Conservation (phyloP, 2,113 vertebrate species). For the Butorides virescens region DNA sequence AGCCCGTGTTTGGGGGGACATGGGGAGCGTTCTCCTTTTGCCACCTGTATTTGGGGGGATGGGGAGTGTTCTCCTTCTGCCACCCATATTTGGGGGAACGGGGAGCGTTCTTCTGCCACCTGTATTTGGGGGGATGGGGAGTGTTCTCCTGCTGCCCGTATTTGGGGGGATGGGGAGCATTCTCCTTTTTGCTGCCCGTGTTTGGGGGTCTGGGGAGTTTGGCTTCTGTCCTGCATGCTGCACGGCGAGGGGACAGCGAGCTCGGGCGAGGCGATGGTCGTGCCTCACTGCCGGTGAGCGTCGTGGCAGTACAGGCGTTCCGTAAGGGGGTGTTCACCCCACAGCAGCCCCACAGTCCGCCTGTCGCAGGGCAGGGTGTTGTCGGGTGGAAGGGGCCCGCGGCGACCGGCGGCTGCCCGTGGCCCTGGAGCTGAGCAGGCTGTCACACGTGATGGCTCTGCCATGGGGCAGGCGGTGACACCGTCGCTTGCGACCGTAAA, state of each 20-base stretch:
- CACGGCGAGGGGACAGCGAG: neutral
- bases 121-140: too few relatives aligned
- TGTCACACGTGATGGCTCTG: rapidly evolving
- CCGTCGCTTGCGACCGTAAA: neutral
- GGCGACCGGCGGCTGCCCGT: rapidly evolving
- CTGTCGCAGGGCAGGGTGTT: neutral
- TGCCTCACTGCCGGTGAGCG: neutral
- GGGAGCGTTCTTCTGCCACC: too few relatives aligned
- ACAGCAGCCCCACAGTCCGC: neutral
- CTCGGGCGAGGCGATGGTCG: rapidly evolving
- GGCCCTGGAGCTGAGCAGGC: neutral
- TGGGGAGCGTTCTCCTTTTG: too few relatives aligned
- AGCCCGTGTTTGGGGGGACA: too few relatives aligned
- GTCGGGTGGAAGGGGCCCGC: neutral
- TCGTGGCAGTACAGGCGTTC: neutral
- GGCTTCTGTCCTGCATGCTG: neutral
- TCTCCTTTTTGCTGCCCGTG: too few relatives aligned
- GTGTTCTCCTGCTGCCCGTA: too few relatives aligned
- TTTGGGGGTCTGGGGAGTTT: neutral
- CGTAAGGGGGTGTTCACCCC: neutral
- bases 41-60: too few relatives aligned
- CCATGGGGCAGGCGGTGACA: neutral
- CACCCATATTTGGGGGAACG: too few relatives aligned
- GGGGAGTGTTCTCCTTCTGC: neutral
- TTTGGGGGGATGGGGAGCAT: too few relatives aligned